Evolutionary conservation across 64 coral and sea anemone species (phyloP).

Genomic region (Trachythela sp.): DNA sequence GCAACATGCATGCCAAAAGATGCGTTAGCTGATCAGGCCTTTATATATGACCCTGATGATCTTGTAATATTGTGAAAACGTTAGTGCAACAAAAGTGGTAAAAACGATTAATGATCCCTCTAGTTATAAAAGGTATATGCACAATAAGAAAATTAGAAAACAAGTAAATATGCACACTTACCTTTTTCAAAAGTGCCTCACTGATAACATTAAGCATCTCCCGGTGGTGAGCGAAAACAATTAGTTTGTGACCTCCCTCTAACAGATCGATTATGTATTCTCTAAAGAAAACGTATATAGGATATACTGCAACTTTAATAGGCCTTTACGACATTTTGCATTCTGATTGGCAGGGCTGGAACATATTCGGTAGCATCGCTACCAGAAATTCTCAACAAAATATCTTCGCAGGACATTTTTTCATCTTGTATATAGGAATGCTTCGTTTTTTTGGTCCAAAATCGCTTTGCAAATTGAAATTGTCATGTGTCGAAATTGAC

Average conservation of each 20-base stretch:
- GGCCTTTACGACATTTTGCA: not conserved
- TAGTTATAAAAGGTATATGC: no score
- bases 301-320: not conserved
- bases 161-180: no score
- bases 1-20: no score
- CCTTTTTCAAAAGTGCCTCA: constrained; percentile 63
- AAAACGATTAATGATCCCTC: no score
- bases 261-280: constrained; percentile 83
- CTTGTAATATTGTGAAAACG: no score
- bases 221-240: constrained; percentile 92
- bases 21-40: no score
- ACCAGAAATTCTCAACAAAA: not conserved
- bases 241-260: constrained; percentile 87
- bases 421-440: not conserved
- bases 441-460: no score
- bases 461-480: no score
- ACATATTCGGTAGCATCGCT: not conserved
- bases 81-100: no score
- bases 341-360: not conserved
- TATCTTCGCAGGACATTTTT: not conserved
- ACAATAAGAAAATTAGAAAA: no score
- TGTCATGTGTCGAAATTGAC: no score
- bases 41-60: no score
- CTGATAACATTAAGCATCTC: constrained; percentile 72
- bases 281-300: constrained; percentile 34